Base-by-base conservation (phyloP, 2,888 invertebrate species). In the Tuberolachnus salignus region DNA sequence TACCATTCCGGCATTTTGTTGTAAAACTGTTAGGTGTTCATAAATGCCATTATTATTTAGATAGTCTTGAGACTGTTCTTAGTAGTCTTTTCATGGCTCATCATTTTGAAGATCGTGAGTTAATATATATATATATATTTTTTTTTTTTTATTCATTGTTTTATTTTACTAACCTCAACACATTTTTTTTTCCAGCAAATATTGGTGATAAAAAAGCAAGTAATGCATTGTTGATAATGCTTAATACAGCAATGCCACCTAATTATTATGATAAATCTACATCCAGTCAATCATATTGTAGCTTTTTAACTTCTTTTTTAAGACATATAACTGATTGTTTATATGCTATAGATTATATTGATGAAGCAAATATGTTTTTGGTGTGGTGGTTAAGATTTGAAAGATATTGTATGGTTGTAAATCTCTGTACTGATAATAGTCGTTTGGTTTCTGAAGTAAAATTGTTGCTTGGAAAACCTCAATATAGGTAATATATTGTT, bases 351-450 rank as follows among this genome's bases (percentile, higher is more conserved):
- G 51, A 69, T 69, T 69, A 51, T 42, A 51, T 67, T 61, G 42
- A 67, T 49, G 78, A 78, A n/a, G 69, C 78, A 11, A 81, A 61
- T 57, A 80, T 81, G 10, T 86, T 90, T 80, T 86, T 88, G n/a
- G 83, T 90, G 11, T 88, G 91, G 87, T 91, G 90, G 89, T 85
- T 91, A 55, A 86, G 89, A 80, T 90, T 91, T 82, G 89, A 90
- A 84, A 86, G 89, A 42, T 83, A 90, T 67, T 83, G 89, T 1
- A 74, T 81, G 23, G 64, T 69, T 42, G 21, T 78, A 42, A 69
- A 78, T 21, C n/a, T 49, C n/a, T 51, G 21, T 51, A 42, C 69
- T 59, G 67, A 78, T 67, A 78, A 78, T 16, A 78, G 78, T 51
- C 16, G 16, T 34, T 59, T 78, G 23, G 78, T 78, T 51, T 69